Base-by-base conservation (phyloP, 2,113 vertebrate genomes). In the Scophthalmus maximus region DNA sequence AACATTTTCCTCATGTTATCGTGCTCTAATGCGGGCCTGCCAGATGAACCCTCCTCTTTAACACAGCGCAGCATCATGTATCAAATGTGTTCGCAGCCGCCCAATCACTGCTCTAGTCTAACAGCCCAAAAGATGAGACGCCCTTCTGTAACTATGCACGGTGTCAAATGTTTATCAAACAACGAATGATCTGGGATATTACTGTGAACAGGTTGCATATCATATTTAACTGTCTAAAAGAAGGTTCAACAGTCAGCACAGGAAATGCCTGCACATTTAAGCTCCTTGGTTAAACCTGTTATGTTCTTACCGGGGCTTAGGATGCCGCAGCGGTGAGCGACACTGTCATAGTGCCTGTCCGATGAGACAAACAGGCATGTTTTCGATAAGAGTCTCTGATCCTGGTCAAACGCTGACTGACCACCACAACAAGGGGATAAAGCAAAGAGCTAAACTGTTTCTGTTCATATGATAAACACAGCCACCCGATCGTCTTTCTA, bases 211-310 rank as follows among this genome's bases (percentile, higher is more conserved):
- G 65, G 55, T 57, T 46, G 11, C 15, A 38, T 26, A 66, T 81
- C 8, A 51, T 71, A 63, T 30, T 75, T 7, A 82, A 70, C 30
- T 11, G 60, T 61, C 50, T 79, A 46, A 77, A 73, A 71, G 56
- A 77, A 64, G 55, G 78, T 49, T 68, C 55, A 79, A 68, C 52
- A 70, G 76, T 74, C 52, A 51, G 79, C 8, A 53, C 63, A 78
- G 78, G 40, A 88, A 85, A 84, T 61, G 50, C 36, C 58, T 79
- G 75, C 84, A 87, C 87, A 86, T 83, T 80, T 87, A 86, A 90
- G 82, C 87, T 88, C 77, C 83, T 88, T 73, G 61, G 81, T 70
- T 93, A 93, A 93, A 92, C 91, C 90, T 91, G 89, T 93, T 91
- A 92, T 81, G 89, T 89, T 92, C 90, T 90, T 91, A 88, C 40